Evolutionary conservation across 1,140 invertebrate species (phyloP), one percentile per base, ranked within the genome.

Genomic region (Listronotus bonariensis): DNA sequence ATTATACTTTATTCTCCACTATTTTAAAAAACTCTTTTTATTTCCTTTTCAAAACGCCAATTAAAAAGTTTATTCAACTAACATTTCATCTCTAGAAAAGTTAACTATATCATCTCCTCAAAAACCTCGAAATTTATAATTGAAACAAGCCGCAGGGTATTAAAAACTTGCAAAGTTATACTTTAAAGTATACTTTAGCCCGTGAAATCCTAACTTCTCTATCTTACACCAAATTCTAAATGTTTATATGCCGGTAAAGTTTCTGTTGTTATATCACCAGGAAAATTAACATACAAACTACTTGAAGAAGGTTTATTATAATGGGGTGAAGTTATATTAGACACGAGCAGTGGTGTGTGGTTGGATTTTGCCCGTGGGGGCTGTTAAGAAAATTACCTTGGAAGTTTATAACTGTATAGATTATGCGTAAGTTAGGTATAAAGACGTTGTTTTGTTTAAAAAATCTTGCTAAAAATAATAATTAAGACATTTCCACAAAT

Each of bases 251-350:
- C 57, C 46, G 10, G 45, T 51, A 60, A 60, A 60, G 57, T 60
- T 60, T 51, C 46, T 60, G 57, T 60, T 60, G 46, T 51, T 60
- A 60, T 26, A 51, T 60, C 57, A 60, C 48, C 10, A 46, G 36
- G 48, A 52, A 54, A 48, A 62, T 62, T 62, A 62, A 31, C 59
- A 62, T 62, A 62, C 17, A 53, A 62, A 62, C 59, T 62, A 53
- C 59, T 52, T 53, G 17, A 53, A 62, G 59, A 62, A 62, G 48
- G 48, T 53, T 62, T 62, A 62, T 62, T 62, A 62, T 62, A 62
- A 62, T 62, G n/a, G 59, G 57, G 36, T 11, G 36, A 60, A 46
- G 57, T 62, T 62, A 43, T 8, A 48, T 38, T 54, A 40, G 14
- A 41, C 48, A 34, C 26, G 49, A 62, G 59, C 48, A 54, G 59